These are phyloP conservation scores for Zaprionus inermis DNA, from an alignment of 1,140 invertebrate species.

Conservation along the genomic window DNA sequence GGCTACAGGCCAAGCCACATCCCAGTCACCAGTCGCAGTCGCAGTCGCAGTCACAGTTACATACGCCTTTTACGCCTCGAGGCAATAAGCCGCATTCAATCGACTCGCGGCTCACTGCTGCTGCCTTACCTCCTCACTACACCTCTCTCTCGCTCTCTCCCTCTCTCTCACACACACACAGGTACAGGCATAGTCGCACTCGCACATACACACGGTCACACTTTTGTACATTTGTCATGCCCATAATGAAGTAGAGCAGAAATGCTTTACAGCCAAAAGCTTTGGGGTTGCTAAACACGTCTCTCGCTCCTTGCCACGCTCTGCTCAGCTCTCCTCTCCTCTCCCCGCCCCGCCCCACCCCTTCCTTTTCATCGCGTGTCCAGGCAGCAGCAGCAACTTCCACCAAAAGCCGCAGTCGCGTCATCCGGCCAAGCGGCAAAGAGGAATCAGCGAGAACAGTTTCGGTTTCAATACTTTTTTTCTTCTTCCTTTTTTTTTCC, in stretches of 20 bases:
- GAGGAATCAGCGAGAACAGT: slow-evolving; percentile 22
- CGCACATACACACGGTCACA: slow-evolving; percentile 9
- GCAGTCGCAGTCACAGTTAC: neutral
- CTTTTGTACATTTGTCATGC: slow-evolving; percentile 57
- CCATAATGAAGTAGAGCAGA: slow-evolving; percentile 76
- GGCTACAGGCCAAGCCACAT: slow-evolving; percentile 7
- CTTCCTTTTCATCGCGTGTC: slow-evolving; percentile 41
- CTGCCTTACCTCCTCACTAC: neutral
- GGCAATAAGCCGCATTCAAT: slow-evolving; percentile 66
- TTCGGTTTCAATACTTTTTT: slow-evolving; percentile 25
- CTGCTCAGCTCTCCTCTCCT: neutral
- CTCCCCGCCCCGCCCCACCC: neutral
- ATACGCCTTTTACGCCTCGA: slow-evolving; percentile 45
- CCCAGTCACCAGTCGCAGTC: slow-evolving; percentile 15
- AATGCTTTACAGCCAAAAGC: slow-evolving; percentile 49
- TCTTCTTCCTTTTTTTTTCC: neutral
- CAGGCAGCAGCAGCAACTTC: slow-evolving; percentile 23
- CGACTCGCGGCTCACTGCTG: slow-evolving; percentile 20
- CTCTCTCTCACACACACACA: slow-evolving; percentile 10
- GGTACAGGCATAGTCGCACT: neutral
- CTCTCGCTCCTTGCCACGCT: slow-evolving; percentile 2
- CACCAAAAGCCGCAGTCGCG: slow-evolving; percentile 31
- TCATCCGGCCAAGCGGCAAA: slow-evolving; percentile 18
- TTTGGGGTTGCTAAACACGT: slow-evolving; percentile 38
- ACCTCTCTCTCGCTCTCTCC: slow-evolving; percentile 19